Base-by-base conservation (phyloP, 2,888 invertebrate genomes). In the Leptopilina myrica region DNA sequence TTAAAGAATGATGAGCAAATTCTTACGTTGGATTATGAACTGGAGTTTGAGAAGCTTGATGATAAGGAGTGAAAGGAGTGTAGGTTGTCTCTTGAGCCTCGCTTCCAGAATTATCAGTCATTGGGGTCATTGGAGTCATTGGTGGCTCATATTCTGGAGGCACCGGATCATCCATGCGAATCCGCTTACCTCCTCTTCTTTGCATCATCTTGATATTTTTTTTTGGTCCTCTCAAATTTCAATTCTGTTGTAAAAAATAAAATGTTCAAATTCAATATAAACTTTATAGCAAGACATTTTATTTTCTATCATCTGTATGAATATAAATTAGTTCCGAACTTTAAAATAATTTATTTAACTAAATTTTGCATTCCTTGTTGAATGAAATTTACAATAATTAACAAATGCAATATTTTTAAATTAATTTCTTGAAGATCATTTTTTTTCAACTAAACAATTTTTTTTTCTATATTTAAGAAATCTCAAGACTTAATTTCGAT, bases 161-260 rank as follows among this genome's bases (percentile, higher is more conserved):
- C 33, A 93, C 93, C 80, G 96, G 96, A 92, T 97, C 97, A 92
- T 97, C 97, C 97, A 98, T 97, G 83, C 97, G 96, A 89, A 97
- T 97, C 85, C 97, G 94, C 93, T 97, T 98, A 85, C 97, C 97
- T 89, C 97, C 97, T 81, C 95, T 93, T 83, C 97, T 94, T 92
- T 96, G 96, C 96, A 97, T 96, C 88, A 92, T 93, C 77, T 67
- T 83, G 66, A 15, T 69, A 12, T 26, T 20, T 69, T 46, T 43
- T 64, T 46, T 64, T 20, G 8, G 8, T 62, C n/a, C 20, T 9
- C 15, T 5, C 62, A 62, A 62, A 62, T n/a, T 62, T 62, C 8
- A 15, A 62, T 20, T 15, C 62, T 62, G 20, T 20, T 62, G 11
- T 2, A 49, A 20, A 3, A n/a, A 59, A 8, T 20, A 62, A 62